These are phyloP conservation scores for Apodemus speciosus DNA, from an alignment of 2,113 vertebrate genomes.

Conservation along the genomic window DNA sequence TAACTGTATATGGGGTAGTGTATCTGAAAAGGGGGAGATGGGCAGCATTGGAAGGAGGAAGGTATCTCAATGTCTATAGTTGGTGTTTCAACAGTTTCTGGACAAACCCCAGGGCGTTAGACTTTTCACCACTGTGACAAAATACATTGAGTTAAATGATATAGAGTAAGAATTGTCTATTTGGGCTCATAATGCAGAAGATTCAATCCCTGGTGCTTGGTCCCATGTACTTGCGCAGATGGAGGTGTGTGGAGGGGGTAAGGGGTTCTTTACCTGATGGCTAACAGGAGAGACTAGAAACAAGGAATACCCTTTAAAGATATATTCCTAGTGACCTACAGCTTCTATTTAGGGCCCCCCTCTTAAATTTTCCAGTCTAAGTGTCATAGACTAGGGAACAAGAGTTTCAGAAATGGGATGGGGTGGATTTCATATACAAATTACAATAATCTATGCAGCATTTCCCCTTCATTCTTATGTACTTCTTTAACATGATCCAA, in stretches of 20 bases:
- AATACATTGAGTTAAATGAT: no score
- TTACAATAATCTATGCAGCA: no score
- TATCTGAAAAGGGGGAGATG: rapidly evolving
- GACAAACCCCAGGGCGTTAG: neutral
- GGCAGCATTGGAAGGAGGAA: neutral
- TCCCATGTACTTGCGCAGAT: neutral
- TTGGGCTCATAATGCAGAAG: neutral
- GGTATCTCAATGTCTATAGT: neutral
- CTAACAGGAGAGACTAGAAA: neutral
- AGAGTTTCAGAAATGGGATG: neutral
- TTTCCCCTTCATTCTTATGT: neutral
- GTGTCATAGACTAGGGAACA: neutral
- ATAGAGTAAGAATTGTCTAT: neutral
- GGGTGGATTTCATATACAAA: neutral
- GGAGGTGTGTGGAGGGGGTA: no score
- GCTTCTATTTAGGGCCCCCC: neutral
- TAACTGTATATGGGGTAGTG: rapidly evolving
- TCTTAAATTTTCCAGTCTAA: neutral
- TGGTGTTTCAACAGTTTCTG: neutral
- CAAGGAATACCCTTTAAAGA: neutral
- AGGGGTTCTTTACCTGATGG: neutral
- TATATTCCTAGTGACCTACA: neutral
- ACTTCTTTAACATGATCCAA: neutral
- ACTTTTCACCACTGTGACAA: neutral
- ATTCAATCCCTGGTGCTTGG: neutral